These are phyloP conservation scores for Maniola hyperantus DNA, from an alignment of 2,888 invertebrate species.

Conservation along the genomic window DNA sequence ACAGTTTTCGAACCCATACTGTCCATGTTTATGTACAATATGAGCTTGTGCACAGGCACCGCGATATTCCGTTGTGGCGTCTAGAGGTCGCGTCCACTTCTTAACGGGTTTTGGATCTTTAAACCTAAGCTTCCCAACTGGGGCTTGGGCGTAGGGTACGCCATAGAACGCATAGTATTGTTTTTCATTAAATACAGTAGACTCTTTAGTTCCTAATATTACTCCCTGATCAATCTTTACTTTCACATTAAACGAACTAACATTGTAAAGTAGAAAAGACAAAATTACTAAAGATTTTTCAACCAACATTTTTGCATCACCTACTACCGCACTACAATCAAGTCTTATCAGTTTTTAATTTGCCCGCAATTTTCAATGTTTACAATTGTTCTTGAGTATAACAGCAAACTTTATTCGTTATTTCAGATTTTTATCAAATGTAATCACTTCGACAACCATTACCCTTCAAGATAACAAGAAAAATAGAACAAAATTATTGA, in stretches of 20 bases:
- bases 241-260: constrained; percentile 48
- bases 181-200: constrained; percentile 57
- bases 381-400: constrained; percentile 21
- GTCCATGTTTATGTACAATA: constrained; percentile 60
- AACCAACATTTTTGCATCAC: constrained; percentile 42
- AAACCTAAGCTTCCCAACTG: constrained; percentile 63
- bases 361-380: constrained; percentile 24
- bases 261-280: constrained; percentile 38
- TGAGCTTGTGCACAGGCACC: constrained; percentile 85
- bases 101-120: constrained; percentile 59
- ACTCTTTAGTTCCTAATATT: constrained; percentile 54
- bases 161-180: constrained; percentile 68
- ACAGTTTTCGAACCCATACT: constrained; percentile 83
- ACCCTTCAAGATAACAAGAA: constrained; percentile 52
- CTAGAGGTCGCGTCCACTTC: constrained; percentile 79
- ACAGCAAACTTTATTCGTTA: not conserved
- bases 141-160: constrained; percentile 69
- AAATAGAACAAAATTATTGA: constrained; percentile 52
- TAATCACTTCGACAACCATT: constrained; percentile 49
- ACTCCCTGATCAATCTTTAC: constrained; percentile 62
- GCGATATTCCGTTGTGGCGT: constrained; percentile 76
- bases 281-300: constrained; percentile 46
- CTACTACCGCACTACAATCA: constrained; percentile 14
- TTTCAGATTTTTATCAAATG: constrained; percentile 70
- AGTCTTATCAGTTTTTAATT: constrained; percentile 28